phyloP scores from a whole-genome alignment of 2,888 invertebrate species.

The Ectropis crepuscularia region DNA sequence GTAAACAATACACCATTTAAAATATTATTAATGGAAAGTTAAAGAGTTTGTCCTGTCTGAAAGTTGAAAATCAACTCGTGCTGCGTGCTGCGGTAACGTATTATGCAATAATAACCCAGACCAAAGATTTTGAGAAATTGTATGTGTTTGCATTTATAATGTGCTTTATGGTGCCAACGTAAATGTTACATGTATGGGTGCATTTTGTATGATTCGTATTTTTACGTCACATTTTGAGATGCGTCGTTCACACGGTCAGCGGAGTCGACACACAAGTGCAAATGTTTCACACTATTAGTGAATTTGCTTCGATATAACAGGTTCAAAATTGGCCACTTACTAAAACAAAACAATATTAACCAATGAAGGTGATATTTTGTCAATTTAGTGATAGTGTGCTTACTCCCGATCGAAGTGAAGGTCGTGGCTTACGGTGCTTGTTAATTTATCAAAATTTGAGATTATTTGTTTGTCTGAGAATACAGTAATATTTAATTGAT shows the following conservation, averaged over 20 bases:
- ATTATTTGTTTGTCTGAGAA: slow-evolving; percentile 44
- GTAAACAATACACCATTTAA: slow-evolving; percentile 27
- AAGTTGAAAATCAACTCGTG: slow-evolving; percentile 38
- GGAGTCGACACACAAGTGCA: too few relatives aligned
- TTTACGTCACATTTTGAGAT: slow-evolving; percentile 37
- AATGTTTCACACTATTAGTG: too few relatives aligned
- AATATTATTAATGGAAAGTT: slow-evolving; percentile 37
- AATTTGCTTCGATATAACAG: too few relatives aligned
- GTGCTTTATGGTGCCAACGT: slow-evolving; percentile 70
- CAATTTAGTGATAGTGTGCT: too few relatives aligned
- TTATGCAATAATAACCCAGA: slow-evolving; percentile 69
- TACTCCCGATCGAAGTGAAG: too few relatives aligned
- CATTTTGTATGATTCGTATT: slow-evolving; percentile 39
- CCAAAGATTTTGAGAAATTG: slow-evolving; percentile 72
- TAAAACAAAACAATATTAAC: too few relatives aligned
- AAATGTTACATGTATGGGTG: slow-evolving; percentile 48
- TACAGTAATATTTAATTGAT: slow-evolving; percentile 25
- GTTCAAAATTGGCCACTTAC: too few relatives aligned
- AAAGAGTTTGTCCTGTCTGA: slow-evolving; percentile 39
- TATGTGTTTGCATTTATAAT: slow-evolving; percentile 57
- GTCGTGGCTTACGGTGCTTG: slow-evolving; percentile 45
- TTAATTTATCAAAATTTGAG: slow-evolving; percentile 52
- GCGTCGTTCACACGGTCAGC: too few relatives aligned
- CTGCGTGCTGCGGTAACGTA: slow-evolving; percentile 48
- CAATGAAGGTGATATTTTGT: too few relatives aligned